phyloP scores from a whole-genome alignment of 2,888 invertebrate species.

The Drosophila quasianomalipes region DNA sequence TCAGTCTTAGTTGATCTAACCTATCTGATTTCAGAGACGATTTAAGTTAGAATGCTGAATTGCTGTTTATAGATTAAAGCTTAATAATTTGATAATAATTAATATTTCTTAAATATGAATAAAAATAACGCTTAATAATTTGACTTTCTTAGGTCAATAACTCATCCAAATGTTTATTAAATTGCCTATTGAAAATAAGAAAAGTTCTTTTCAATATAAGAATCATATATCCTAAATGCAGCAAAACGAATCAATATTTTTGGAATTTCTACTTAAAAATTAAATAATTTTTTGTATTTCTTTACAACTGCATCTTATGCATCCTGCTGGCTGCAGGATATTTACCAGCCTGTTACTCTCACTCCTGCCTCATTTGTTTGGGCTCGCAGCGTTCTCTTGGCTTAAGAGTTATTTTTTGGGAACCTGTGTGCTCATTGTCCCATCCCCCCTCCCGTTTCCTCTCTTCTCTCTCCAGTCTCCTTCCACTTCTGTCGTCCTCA shows the following conservation, averaged over 20 bases:
- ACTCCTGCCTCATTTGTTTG: neutral
- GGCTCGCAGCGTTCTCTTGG: neutral
- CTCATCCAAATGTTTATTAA: neutral
- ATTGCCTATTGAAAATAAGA: neutral
- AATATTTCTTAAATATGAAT: too few relatives aligned
- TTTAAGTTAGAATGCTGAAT: neutral
- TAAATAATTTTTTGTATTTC: accelerated
- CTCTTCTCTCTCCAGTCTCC: neutral
- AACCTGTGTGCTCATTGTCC: neutral
- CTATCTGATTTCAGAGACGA: neutral
- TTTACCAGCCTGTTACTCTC: neutral
- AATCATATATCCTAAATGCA: neutral
- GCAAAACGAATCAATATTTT: neutral
- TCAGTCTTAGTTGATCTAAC: neutral
- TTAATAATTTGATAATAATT: too few relatives aligned
- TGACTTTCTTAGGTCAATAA: too few relatives aligned
- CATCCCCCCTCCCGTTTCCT: neutral
- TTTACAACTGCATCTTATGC: neutral
- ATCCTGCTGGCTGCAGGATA: constrained; percentile 2
- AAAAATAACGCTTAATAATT: neutral
- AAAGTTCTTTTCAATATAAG: too few relatives aligned
- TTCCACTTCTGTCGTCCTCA: neutral
- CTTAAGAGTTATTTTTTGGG: neutral
- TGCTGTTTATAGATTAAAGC: neutral
- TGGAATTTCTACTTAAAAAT: neutral